Percentiles rank a stretch among this genome's conserved stretches.
Conservation (phyloP, 2,888 invertebrate species). For the Nymphalis polychloros region DNA sequence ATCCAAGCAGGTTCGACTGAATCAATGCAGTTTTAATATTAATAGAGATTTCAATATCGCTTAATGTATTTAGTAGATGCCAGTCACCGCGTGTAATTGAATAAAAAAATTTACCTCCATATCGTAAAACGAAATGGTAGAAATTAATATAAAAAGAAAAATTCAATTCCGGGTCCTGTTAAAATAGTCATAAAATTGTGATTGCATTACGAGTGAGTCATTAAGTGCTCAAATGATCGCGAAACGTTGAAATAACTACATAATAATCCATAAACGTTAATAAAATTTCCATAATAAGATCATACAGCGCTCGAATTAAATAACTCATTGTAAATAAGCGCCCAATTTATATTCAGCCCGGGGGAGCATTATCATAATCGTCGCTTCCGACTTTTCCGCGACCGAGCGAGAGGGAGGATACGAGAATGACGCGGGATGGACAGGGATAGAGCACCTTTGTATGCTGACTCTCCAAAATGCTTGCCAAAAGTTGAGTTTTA, state of each 20-base stretch:
- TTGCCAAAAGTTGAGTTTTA: conserved; percentile 61
- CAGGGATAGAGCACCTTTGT: conserved; percentile 41
- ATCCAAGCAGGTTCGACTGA: no score
- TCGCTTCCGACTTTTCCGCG: conserved; percentile 43
- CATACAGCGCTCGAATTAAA: conserved; percentile 62
- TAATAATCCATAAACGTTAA: conserved; percentile 52
- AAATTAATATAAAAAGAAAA: conserved; percentile 10
- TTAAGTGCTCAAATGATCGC: conserved; percentile 36
- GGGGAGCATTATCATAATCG: conserved; percentile 70
- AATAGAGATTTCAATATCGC: no score
- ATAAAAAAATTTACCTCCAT: not conserved
- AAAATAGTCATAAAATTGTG: conserved; percentile 20
- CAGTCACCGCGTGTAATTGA: not conserved
- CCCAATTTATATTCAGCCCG: conserved; percentile 74
- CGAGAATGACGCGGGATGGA: conserved; percentile 34
- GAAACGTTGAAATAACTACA: conserved; percentile 46
- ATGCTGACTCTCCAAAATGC: conserved; percentile 39
- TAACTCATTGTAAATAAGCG: conserved; percentile 76
- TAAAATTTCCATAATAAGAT: conserved; percentile 68
- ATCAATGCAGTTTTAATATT: no score
- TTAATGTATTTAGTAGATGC: no score
- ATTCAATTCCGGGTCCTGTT: conserved; percentile 13
- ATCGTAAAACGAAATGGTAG: not conserved
- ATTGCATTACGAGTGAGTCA: conserved; percentile 30
- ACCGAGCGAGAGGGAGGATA: conserved; percentile 21